Evolutionary conservation across 2,888 invertebrate genomes (phyloP), one percentile per base, ranked within the genome.

Genomic region (Ophraella communa): DNA sequence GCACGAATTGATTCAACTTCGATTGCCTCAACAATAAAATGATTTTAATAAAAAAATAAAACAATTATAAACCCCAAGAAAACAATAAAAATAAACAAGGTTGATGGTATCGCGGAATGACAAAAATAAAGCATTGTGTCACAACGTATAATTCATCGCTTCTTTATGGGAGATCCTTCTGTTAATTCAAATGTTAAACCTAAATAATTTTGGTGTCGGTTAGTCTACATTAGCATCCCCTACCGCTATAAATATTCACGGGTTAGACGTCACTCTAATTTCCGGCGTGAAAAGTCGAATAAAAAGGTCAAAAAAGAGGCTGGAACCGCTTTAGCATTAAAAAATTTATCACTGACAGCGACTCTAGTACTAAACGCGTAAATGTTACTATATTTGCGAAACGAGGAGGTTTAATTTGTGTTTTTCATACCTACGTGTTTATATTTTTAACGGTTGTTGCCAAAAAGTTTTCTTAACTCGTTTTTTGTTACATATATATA

Each of bases 171-270:
- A 14, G 44, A 56, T 27, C 27, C 30, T 56, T 56, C 20, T 56
- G 56, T 45, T 56, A 56, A 56, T 56, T 56, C 45, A 45, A 45
- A 56, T 56, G 45, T 56, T 30, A 56, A 56, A 56, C 27, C 56
- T 45, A 56, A 56, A 62, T 57, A 57, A 44, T 62, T 52, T 57
- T 45, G 44, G 55, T 54, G 56, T 51, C 44, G 44, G 51, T 62
- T 62, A 62, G 67, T 60, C 57, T 66, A 65, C 66, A 70, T 70
- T 70, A 70, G 63, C 66, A 66, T 68, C 62, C 66, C 68, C 61
- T 62, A 68, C 65, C 66, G 68, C 68, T 62, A 65, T 66, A 66
- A 70, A 70, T 70, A 68, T 68, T 68, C 67, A 66, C 66, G 68
- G 65, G 59, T 54, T 64, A 62, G 58, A 63, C 64, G 62, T 56